Base-by-base conservation (phyloP, 2,888 invertebrate genomes). In the Theretra japonica region DNA sequence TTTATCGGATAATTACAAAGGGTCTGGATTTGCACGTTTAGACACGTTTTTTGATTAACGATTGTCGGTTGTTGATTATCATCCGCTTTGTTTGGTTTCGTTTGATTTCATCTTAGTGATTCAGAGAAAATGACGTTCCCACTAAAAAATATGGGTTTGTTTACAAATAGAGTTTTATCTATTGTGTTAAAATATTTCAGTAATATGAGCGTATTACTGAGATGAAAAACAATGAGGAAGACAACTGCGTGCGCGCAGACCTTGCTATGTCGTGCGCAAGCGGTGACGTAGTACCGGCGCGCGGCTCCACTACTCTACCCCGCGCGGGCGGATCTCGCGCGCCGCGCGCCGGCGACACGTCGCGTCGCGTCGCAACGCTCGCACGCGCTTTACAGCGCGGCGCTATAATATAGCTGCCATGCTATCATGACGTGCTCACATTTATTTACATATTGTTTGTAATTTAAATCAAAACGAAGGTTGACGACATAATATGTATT, bases 251-350 rank as follows among this genome's bases (percentile, higher is more conserved):
- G 41, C 41, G 65, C 65, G 65, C 65, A 65, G 48, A 65, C 65
- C 65, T 65, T 65, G 65, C 65, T 41, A 17, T 17, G 48, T 41
- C 48, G 65, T 65, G 65, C 65, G 79, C 74, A 77, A 79, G 75
- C 73, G 76, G 59, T 73, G 69, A 68, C 71, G 65, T 68, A 65
- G 65, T 48, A 41, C 33, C n/a, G n/a, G 4, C 62, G 48, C 48
- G 48, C 17, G 15, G 48, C 48, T 48, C 48, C 48, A 48, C 48
- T 15, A 53, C 53, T 53, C 53, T 53, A 4, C 53, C 8, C 50
- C 50, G 50, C 8, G 19, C 50, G 50, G 19, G 50, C n/a, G 50
- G 17, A 53, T 53, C 50, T 53, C 19, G 50, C 50, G 50, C 19
- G 33, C 33, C 33, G 41, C 50, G 50, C 11, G 6, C 53, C 50